Conservation (phyloP, 2,888 invertebrate species). For the Aricia artaxerxes region DNA sequence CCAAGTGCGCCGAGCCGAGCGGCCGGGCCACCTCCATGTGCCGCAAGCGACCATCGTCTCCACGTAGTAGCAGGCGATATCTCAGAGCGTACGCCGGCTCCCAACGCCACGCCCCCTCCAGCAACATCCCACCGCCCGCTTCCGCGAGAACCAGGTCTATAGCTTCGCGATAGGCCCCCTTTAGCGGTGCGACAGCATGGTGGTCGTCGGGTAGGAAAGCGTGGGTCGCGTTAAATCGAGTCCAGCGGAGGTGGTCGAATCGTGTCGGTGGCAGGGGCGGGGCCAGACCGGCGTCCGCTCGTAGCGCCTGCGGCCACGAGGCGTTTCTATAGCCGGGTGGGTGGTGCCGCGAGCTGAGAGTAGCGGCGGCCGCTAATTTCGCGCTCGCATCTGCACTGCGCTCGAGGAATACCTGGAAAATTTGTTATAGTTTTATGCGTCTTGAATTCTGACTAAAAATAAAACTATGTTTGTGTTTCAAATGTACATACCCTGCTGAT, state of each 20-base stretch:
- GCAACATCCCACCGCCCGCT: constrained; percentile 40
- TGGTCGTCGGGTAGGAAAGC: constrained; percentile 91
- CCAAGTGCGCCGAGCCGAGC: constrained; percentile 92
- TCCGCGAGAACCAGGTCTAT: constrained; percentile 65
- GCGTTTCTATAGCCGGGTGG: constrained; percentile 49
- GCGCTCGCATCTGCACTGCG: constrained; percentile 8
- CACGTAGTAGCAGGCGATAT: constrained; percentile 55
- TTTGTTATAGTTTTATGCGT: background rate
- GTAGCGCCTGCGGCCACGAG: constrained; percentile 45
- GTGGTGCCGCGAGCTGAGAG: constrained; percentile 36
- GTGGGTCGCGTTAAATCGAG: constrained; percentile 91
- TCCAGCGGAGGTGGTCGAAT: constrained; percentile 91
- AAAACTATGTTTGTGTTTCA: background rate
- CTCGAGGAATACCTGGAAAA: constrained; percentile 25
- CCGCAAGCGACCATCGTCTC: constrained; percentile 87
- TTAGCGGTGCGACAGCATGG: constrained; percentile 83
- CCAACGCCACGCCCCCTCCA: constrained; percentile 66
- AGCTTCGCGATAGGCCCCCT: constrained; percentile 84
- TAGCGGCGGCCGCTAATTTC: constrained; percentile 32
- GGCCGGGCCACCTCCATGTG: constrained; percentile 90
- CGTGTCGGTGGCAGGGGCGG: constrained; percentile 54
- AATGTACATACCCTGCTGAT: constrained; percentile 80
- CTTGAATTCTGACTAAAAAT: no score
- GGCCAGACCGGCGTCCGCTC: constrained; percentile 36
- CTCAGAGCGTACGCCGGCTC: constrained; percentile 58